Percentiles rank a stretch among this genome's conserved stretches.
Conservation (phyloP, 2,888 invertebrate genomes). For the Andrena flavipes region DNA sequence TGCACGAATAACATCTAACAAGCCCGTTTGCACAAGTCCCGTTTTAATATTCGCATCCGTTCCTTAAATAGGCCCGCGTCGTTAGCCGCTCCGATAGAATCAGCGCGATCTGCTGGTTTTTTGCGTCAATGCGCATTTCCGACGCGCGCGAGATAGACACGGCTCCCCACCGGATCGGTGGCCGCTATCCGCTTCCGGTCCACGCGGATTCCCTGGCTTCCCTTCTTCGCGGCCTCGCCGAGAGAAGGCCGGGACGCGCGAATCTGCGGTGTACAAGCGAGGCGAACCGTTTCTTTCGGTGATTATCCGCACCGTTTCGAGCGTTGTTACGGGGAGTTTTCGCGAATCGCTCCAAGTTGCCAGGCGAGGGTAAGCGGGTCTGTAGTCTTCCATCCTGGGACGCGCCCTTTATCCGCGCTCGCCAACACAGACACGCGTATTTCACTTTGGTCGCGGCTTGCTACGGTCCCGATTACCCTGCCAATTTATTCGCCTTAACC, state of each 20-base stretch:
- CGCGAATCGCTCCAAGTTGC: slow-evolving; percentile 1
- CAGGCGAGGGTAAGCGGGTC: slow-evolving; percentile 2
- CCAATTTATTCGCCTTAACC: slow-evolving; percentile 65
- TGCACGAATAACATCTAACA: slow-evolving; percentile 45
- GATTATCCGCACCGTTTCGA: slow-evolving; percentile 10
- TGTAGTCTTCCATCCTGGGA: background rate
- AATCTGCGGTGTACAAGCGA: slow-evolving; percentile 19
- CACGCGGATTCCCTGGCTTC: background rate
- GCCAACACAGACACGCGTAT: slow-evolving; percentile 35
- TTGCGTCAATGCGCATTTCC: slow-evolving; percentile 60
- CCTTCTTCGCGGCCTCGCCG: slow-evolving; percentile 55
- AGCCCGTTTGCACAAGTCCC: slow-evolving; percentile 40
- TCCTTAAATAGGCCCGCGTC: slow-evolving; percentile 33
- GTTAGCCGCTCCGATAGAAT: slow-evolving; percentile 55
- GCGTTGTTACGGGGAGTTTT: slow-evolving; percentile 37
- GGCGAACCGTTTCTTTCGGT: slow-evolving; percentile 39
- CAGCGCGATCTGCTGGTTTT: slow-evolving; percentile 45
- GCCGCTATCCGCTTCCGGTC: slow-evolving; percentile 57
- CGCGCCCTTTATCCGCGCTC: slow-evolving; percentile 27
- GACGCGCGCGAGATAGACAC: slow-evolving; percentile 23
- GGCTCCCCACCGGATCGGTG: slow-evolving; percentile 13
- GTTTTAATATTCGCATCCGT: slow-evolving; percentile 55
- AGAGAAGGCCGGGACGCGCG: background rate
- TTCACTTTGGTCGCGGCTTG: slow-evolving; percentile 50
- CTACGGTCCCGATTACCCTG: slow-evolving; percentile 53